These are phyloP conservation scores for Centropyge bicolor DNA, from an alignment of 2,797 vertebrate species.

Conservation along the genomic window DNA sequence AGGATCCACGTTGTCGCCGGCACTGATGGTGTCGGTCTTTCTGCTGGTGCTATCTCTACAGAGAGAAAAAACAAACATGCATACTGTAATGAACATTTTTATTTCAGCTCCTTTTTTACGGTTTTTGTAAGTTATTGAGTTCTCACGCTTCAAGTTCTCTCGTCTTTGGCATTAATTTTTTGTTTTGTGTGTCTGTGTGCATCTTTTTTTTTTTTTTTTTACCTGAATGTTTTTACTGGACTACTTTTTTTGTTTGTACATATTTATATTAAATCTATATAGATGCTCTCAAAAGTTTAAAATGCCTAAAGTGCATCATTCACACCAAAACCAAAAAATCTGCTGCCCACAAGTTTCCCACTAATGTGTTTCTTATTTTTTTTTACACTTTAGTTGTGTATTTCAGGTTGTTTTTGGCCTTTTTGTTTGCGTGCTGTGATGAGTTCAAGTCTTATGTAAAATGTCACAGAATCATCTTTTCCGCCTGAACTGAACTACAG, in stretches of 20 bases:
- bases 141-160: slow-evolving; percentile 76
- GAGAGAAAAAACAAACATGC: slow-evolving; percentile 69
- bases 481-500: slow-evolving; percentile 62
- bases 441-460: slow-evolving; percentile 55
- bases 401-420: slow-evolving; percentile 46
- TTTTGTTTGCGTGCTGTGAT: slow-evolving; percentile 63
- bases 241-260: slow-evolving; percentile 84
- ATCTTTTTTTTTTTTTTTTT: slow-evolving; percentile 73
- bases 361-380: slow-evolving; percentile 41
- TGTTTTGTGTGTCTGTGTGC: slow-evolving; percentile 58
- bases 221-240: slow-evolving; percentile 82
- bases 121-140: slow-evolving; percentile 86
- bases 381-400: slow-evolving; percentile 52
- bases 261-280: slow-evolving; percentile 88
- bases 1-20: slow-evolving; percentile 60
- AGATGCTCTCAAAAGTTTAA: slow-evolving; percentile 78
- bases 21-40: slow-evolving; percentile 71
- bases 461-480: slow-evolving; percentile 60
- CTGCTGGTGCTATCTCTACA: slow-evolving; percentile 89
- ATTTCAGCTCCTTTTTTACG: slow-evolving; percentile 63
- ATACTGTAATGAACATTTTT: slow-evolving; percentile 81
- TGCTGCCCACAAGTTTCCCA: slow-evolving; percentile 84
- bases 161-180: slow-evolving; percentile 81
- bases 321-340: slow-evolving; percentile 91
- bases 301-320: slow-evolving; percentile 88